Percentiles rank a stretch among this genome's conserved stretches.
Conservation (phyloP, 2,888 invertebrate species). For the Hecatera dysodea region DNA sequence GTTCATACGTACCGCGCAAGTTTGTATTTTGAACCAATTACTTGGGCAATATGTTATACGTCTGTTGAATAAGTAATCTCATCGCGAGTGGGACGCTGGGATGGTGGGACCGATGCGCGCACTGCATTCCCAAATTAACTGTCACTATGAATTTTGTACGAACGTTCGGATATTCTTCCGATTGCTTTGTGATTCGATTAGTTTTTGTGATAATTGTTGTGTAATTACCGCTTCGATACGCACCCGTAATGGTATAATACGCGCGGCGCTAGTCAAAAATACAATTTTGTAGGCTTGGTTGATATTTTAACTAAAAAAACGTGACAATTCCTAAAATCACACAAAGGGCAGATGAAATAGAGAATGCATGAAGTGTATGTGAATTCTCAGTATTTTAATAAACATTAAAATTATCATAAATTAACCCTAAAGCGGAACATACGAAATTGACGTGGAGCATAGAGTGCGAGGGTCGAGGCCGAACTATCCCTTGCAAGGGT, state of each 20-base stretch:
- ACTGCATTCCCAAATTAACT: slow-evolving; percentile 89
- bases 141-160: slow-evolving; percentile 87
- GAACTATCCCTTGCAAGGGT: slow-evolving; percentile 75
- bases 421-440: slow-evolving; percentile 72
- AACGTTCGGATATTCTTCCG: slow-evolving; percentile 79
- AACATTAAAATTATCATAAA: slow-evolving; percentile 74
- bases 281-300: slow-evolving; percentile 5
- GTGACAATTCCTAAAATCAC: background rate
- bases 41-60: slow-evolving; percentile 86
- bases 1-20: slow-evolving; percentile 75
- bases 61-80: slow-evolving; percentile 88
- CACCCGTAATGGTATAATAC: slow-evolving; percentile 55
- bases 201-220: slow-evolving; percentile 80
- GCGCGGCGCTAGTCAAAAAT: slow-evolving; percentile 39
- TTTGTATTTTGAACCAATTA: slow-evolving; percentile 85
- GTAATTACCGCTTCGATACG: slow-evolving; percentile 70
- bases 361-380: slow-evolving; percentile 1
- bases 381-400: slow-evolving; percentile 67
- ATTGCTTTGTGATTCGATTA: slow-evolving; percentile 89
- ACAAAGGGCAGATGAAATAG: slow-evolving; percentile 1
- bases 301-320: slow-evolving; percentile 18
- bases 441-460: slow-evolving; percentile 68
- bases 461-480: slow-evolving; percentile 63
- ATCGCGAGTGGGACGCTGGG: slow-evolving; percentile 61
- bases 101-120: slow-evolving; percentile 66